These are phyloP conservation scores for Euphysa ruthae DNA, from an alignment of 30 jellyfish, hydroid and myxozoan genomes.

Conservation along the genomic window DNA sequence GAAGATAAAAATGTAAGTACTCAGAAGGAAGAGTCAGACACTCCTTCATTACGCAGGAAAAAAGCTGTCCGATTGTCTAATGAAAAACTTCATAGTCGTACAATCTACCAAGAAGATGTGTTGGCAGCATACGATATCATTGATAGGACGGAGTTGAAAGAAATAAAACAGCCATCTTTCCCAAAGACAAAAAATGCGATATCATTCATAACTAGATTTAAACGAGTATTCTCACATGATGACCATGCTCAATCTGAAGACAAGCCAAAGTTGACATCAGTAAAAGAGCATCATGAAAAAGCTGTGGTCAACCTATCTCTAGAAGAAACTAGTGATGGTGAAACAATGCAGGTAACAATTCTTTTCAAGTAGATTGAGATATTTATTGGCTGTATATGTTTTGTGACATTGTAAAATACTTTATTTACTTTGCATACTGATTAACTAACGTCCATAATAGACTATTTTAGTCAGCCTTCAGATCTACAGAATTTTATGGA, in stretches of 20 bases:
- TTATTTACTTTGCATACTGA: too few relatives aligned
- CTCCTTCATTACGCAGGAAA: slow-evolving; percentile 4
- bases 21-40: too few relatives aligned
- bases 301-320: slow-evolving; percentile 13
- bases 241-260: neutral
- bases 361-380: too few relatives aligned
- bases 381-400: too few relatives aligned
- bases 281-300: neutral
- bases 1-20: too few relatives aligned
- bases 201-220: neutral
- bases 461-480: too few relatives aligned
- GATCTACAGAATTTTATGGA: too few relatives aligned
- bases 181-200: neutral
- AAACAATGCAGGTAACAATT: slow-evolving; percentile 31
- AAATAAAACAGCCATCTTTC: slow-evolving; percentile 1
- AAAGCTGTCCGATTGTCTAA: slow-evolving; percentile 15
- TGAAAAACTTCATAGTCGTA: slow-evolving; percentile 4
- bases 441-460: too few relatives aligned
- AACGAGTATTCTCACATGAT: neutral
- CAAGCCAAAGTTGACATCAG: too few relatives aligned
- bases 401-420: too few relatives aligned
- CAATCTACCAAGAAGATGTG: slow-evolving; percentile 22
- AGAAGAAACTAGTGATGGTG: slow-evolving; percentile 33
- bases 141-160: slow-evolving; percentile 33
- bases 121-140: slow-evolving; percentile 27